Percentiles rank a stretch among this genome's conserved stretches.
Evolutionary conservation across 2,888 invertebrate species (phyloP).

Genomic region (Dryomyza anilis): DNA sequence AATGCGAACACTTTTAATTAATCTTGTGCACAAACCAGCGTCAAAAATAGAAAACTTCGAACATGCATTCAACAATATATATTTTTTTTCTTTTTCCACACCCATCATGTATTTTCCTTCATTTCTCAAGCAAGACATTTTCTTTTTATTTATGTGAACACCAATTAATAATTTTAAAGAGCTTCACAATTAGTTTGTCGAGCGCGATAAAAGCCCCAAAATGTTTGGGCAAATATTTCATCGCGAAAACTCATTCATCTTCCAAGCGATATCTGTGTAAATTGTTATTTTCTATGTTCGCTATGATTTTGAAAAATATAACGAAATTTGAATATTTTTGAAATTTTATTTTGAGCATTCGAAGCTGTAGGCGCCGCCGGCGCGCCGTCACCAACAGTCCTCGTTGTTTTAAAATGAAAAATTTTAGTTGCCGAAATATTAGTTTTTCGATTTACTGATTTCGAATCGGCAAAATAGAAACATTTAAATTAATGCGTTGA

Average conservation of each 20-base stretch:
- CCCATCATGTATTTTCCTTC: conserved; percentile 12
- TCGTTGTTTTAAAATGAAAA: not conserved
- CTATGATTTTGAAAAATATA: not conserved
- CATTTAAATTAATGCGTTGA: no score
- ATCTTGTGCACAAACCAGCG: conserved; percentile 1
- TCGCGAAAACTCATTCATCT: conserved; percentile 23
- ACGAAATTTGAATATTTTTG: not conserved
- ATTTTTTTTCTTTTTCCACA: no score
- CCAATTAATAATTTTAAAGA: conserved; percentile 50
- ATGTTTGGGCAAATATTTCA: conserved; percentile 21
- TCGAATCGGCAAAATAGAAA: no score
- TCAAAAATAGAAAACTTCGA: no score
- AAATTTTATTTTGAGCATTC: not conserved
- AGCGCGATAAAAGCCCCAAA: conserved; percentile 15
- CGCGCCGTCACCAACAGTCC: not conserved
- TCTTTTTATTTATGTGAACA: conserved; percentile 35
- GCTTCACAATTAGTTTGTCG: conserved; percentile 52
- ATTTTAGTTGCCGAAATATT: not conserved
- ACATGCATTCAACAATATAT: no score
- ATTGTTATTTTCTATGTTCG: conserved; percentile 17
- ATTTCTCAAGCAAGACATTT: conserved; percentile 23
- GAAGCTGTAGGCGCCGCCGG: not conserved
- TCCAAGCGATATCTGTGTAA: conserved; percentile 28
- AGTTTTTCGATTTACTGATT: not conserved
- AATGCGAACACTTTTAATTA: not conserved